Evolutionary conservation across 2,888 invertebrate species (phyloP).

Genomic region (Hydraecia micacea): DNA sequence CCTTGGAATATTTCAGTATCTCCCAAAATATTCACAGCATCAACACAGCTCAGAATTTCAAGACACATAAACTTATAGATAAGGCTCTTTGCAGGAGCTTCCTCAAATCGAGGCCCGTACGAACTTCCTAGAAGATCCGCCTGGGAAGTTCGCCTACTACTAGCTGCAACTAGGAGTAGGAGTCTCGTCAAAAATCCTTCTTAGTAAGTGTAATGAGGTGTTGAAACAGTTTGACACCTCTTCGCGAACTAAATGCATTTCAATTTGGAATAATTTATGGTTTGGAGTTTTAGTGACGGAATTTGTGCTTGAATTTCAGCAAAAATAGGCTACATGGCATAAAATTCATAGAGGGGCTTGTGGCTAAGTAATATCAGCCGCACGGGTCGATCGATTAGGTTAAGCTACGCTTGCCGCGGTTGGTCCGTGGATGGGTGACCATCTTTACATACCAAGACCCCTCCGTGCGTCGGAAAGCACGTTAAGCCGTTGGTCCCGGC

Average conservation of each 20-base stretch:
- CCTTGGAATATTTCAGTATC: neutral
- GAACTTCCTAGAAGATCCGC: slow-evolving; percentile 29
- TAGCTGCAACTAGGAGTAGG: neutral
- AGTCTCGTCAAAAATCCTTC: slow-evolving; percentile 19
- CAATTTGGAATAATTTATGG: slow-evolving; percentile 10
- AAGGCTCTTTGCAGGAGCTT: slow-evolving; percentile 22
- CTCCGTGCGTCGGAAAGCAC: no score
- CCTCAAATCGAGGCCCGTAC: neutral
- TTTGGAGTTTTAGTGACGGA: neutral
- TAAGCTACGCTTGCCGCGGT: no score
- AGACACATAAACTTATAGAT: slow-evolving; percentile 6
- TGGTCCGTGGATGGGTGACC: no score
- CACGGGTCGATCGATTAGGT: no score
- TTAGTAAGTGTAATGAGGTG: slow-evolving; percentile 30
- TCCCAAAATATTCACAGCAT: neutral
- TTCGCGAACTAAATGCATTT: slow-evolving; percentile 4
- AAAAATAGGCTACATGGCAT: neutral
- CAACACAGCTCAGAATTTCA: neutral
- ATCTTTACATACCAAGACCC: no score
- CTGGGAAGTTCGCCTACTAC: slow-evolving; percentile 26
- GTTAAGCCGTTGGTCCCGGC: no score
- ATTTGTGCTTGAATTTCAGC: neutral
- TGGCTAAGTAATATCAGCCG: no score
- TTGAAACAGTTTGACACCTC: slow-evolving; percentile 12
- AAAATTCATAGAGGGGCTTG: no score